phyloP scores from a whole-genome alignment of 2,113 vertebrate species.

The Phocoena phocoena region DNA sequence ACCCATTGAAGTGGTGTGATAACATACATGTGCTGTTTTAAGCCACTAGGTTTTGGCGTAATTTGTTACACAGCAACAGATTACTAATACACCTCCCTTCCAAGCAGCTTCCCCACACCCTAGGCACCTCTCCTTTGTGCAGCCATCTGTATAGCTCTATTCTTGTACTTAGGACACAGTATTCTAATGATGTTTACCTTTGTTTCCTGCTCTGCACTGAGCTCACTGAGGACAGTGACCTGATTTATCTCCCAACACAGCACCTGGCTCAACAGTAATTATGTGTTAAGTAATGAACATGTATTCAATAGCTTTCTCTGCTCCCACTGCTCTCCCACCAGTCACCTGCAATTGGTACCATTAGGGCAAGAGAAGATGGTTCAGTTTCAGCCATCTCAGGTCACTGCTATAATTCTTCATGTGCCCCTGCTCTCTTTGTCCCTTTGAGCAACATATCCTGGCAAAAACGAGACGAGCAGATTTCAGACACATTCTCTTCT shows the following conservation, averaged over 20 bases:
- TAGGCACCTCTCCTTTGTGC: neutral
- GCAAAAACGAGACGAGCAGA: neutral
- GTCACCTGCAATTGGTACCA: neutral
- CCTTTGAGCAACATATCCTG: neutral
- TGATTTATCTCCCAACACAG: conserved; percentile 1
- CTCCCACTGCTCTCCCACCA: neutral
- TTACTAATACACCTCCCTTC: neutral
- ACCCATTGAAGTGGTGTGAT: neutral
- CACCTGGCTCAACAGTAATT: conserved; percentile 18
- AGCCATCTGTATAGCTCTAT: neutral
- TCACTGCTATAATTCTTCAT: neutral
- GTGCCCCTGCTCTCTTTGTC: neutral
- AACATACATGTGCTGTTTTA: neutral
- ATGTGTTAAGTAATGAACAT: neutral
- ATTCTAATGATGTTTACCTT: conserved; percentile 23
- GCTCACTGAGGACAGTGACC: conserved; percentile 10
- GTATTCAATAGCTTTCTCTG: neutral
- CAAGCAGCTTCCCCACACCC: neutral
- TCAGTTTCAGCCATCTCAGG: neutral
- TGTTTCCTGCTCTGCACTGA: conserved; percentile 15
- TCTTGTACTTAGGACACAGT: neutral
- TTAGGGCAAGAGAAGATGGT: neutral
- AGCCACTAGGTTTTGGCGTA: neutral
- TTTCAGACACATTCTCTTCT: neutral
- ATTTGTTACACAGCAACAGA: conserved; percentile 14